Evolutionary conservation across 2,797 vertebrate genomes (phyloP), one percentile per base, ranked within the genome.

Genomic region (Cygnus olor): DNA sequence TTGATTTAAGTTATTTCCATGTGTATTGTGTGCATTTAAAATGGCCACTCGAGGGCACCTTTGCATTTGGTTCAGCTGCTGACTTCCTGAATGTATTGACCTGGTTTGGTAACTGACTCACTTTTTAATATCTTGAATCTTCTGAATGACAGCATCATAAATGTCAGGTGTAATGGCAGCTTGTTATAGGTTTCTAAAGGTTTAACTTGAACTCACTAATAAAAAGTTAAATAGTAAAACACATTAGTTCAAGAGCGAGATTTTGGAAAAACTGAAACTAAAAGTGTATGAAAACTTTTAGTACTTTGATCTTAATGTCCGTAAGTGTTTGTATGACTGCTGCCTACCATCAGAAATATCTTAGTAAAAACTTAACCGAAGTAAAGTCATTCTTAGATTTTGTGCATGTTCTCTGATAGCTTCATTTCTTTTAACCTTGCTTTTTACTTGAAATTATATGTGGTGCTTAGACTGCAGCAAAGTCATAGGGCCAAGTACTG

Each of bases 21-120:
- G 34, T 40, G 34, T 65, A 16, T 36, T 93, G 64, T 71, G 30
- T 57, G 30, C 54, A 2, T 90, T 6, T 64, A 22, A 93, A 93
- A 85, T 74, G 87, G 54, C 92, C 95, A 93, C 94, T 92, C 79
- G 86, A 94, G 93, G 95, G 93, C 94, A 94, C 94, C 71, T 93
- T 90, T 78, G 92, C 68, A 74, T 87, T 93, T 94, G 53, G 11
- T 93, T 95, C 76, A 47, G 32, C 69, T 85, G 40, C 2, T 14
- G 2, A 63, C 58, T 81, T 85, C 64, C 51, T 63, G 30, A 63
- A 1, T 63, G 10, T 51, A 11, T 49, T 73, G 71, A 49, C 9
- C 2, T 64, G 21, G 16, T 56, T 90, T 92, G 42, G 25, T 81
- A 85, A 76, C 0, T 0, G 1, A 0, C 24, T 84, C 9, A 2